Evolutionary conservation across 2,113 vertebrate genomes (phyloP), one percentile per base, ranked within the genome.

Genomic region (Phasianus colchicus): DNA sequence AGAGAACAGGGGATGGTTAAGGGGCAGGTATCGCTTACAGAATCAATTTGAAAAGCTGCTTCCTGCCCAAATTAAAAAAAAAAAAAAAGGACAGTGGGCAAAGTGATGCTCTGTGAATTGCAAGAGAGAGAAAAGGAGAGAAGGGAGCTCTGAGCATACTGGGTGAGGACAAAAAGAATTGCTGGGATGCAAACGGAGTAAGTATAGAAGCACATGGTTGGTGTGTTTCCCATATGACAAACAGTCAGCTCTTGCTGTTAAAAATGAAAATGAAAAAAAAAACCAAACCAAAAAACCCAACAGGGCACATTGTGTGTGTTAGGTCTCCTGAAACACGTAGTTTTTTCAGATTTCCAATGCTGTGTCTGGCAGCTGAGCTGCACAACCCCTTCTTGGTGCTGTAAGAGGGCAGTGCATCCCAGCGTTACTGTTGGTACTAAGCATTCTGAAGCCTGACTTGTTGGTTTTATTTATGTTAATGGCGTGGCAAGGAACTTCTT

Each of bases 271-370:
- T 16, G 15, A 55, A 22, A 34, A 34, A 43, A 43, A 43, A 43
- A 43, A 43, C 14, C 40, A 42, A 38, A 38, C 38, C 42, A 15
- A 17, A 43, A 43, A 43, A 43, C 42, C 42, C 14, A 43, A 7
- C 15, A 43, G 42, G 42, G 42, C 42, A 43, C 6, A 6, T 8
- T 43, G 15, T 38, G 34, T 32, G 61, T 64, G 32, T 13, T 11
- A 2, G 0, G 4, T 20, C 38, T 78, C 38, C 32, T 71, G 38
- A 67, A n/a, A 8, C 9, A 13, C 8, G 1, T 0, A 12, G 58
- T 25, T 18, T 75, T 30, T 74, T 19, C 13, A 36, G 30, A 10
- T 55, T 60, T 48, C 30, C 42, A 57, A 29, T 1, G 1, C 47
- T 24, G 1, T 2, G 12, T 36, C 61, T 60, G 65, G 77, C 11